Evolutionary conservation across 2,888 invertebrate species (phyloP).

Genomic region (Eugnorisma glareosa): DNA sequence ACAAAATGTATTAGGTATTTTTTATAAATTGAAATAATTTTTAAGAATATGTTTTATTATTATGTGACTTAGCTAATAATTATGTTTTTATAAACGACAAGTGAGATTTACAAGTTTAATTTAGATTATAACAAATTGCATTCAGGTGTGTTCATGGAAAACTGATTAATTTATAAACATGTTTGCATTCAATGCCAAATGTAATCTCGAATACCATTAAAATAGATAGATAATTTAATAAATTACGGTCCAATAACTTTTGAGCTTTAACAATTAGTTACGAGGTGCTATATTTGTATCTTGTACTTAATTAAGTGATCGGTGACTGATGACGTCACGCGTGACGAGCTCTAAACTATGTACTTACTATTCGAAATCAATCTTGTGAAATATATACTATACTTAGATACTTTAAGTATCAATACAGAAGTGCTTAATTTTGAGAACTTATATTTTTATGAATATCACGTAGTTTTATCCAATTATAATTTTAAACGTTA

Average conservation of each 20-base stretch:
- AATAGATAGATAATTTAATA: slow-evolving; percentile 52
- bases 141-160: slow-evolving; percentile 57
- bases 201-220: slow-evolving; percentile 66
- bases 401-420: slow-evolving; percentile 63
- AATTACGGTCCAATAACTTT: slow-evolving; percentile 70
- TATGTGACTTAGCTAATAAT: slow-evolving; percentile 70
- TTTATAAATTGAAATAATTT: slow-evolving; percentile 70
- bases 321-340: slow-evolving; percentile 54
- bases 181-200: slow-evolving; percentile 68
- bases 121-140: slow-evolving; percentile 62
- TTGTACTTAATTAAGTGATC: slow-evolving; percentile 75
- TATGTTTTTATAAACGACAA: slow-evolving; percentile 77
- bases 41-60: slow-evolving; percentile 77
- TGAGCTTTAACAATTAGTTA: slow-evolving; percentile 69
- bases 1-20: slow-evolving; percentile 74
- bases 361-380: slow-evolving; percentile 70
- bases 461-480: slow-evolving; percentile 67
- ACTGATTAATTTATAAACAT: slow-evolving; percentile 57
- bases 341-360: slow-evolving; percentile 53
- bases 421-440: slow-evolving; percentile 67
- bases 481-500: slow-evolving; percentile 69
- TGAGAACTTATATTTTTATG: slow-evolving; percentile 67
- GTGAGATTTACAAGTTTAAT: slow-evolving; percentile 74
- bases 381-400: slow-evolving; percentile 66
- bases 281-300: slow-evolving; percentile 76